These are phyloP conservation scores for Heliconius eleuchia DNA, from an alignment of 1,140 invertebrate genomes.

Conservation along the genomic window DNA sequence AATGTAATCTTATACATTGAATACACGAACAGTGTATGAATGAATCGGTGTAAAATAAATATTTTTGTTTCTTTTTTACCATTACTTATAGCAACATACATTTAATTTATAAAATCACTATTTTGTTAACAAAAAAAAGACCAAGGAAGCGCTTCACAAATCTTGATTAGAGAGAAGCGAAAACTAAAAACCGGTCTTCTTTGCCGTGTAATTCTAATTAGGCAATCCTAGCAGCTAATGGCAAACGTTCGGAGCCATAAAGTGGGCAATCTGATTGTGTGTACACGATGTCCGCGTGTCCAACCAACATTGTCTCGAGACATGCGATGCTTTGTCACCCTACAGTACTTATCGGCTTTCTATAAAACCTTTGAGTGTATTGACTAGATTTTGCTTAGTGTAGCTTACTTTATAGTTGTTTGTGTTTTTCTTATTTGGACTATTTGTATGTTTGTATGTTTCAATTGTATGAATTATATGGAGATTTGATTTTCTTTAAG, in stretches of 20 bases:
- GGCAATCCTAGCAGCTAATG: conserved; percentile 74
- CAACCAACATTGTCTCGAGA: conserved; percentile 63
- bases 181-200: conserved; percentile 60
- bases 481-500: no score
- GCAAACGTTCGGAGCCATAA: conserved; percentile 62
- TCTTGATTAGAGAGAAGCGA: conserved; percentile 53
- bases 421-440: neutral
- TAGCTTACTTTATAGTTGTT: conserved; percentile 2
- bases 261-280: conserved; percentile 75
- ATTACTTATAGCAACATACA: no score
- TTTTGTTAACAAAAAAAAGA: conserved; percentile 2
- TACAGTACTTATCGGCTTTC: conserved; percentile 52
- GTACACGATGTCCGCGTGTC: conserved; percentile 71
- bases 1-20: no score
- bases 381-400: conserved; percentile 17
- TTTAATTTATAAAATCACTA: conserved; percentile 1
- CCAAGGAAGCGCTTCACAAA: conserved; percentile 25
- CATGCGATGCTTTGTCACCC: conserved; percentile 77
- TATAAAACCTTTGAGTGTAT: conserved; percentile 37
- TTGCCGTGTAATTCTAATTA: conserved; percentile 76
- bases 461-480: neutral
- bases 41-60: no score
- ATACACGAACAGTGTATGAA: no score
- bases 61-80: no score
- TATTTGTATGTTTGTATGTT: neutral